phyloP scores from a whole-genome alignment of 1,140 invertebrate genomes.

The Musca domestica region DNA sequence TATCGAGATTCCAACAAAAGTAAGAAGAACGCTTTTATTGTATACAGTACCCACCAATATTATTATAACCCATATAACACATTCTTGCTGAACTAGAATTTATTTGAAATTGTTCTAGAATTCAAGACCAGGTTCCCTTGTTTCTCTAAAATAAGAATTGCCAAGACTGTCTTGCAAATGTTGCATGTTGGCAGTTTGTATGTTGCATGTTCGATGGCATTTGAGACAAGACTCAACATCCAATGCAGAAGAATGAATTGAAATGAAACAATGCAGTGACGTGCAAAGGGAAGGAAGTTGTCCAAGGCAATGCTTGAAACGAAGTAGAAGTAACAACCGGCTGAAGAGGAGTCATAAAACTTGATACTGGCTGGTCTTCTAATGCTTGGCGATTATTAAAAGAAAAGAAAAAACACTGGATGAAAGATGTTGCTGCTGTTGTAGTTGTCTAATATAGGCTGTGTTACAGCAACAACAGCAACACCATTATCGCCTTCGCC shows the following conservation, averaged over 20 bases:
- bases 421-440: background rate
- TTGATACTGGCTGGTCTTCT: background rate
- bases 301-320: background rate
- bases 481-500: background rate
- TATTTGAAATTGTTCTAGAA: no score
- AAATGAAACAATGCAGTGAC: no score
- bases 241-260: background rate
- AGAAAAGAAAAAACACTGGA: no score
- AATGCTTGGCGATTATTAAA: background rate
- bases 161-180: background rate
- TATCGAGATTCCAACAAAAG: background rate
- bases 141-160: no score
- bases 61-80: no score
- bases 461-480: background rate
- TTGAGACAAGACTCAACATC: background rate
- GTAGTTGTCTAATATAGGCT: background rate
- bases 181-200: background rate
- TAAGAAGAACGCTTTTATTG: background rate
- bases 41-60: background rate
- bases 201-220: slow-evolving; percentile 10
- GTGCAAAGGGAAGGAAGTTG: background rate
- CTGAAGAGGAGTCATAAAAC: background rate
- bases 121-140: no score
- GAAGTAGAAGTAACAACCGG: background rate
- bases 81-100: no score